Evolutionary conservation across 2,797 vertebrate species (phyloP).

Genomic region (Malurus splendens): DNA sequence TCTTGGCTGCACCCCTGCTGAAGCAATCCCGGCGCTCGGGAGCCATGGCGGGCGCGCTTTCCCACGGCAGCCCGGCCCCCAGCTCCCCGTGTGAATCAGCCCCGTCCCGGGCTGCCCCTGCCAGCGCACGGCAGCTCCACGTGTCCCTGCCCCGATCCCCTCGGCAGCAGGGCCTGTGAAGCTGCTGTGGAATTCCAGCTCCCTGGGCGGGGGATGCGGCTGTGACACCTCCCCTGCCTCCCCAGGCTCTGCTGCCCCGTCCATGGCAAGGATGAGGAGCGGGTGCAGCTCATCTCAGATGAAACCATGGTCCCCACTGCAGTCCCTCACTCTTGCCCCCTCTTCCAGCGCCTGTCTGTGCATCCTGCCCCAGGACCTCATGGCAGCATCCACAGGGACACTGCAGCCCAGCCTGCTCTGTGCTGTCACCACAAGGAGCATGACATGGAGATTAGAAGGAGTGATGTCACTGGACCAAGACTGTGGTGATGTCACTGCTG

Average conservation of each 20-base stretch:
- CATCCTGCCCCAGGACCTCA: fast-evolving
- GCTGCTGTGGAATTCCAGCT: fast-evolving
- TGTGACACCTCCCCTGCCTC: background rate
- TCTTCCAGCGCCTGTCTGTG: fast-evolving
- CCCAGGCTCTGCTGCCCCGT: fast-evolving
- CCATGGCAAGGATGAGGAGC: fast-evolving
- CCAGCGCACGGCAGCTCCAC: fast-evolving
- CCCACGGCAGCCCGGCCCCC: constrained; percentile 42
- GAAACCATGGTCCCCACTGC: background rate
- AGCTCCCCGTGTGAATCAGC: constrained; percentile 24
- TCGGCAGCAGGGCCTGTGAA: fast-evolving
- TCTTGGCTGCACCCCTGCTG: constrained; percentile 62
- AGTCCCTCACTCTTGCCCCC: background rate
- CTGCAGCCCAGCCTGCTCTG: background rate
- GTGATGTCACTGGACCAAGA: background rate
- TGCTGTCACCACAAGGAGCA: background rate
- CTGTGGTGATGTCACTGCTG: background rate
- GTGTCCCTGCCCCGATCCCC: fast-evolving
- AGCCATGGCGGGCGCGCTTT: constrained; percentile 48
- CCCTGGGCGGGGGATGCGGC: background rate
- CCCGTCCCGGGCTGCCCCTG: background rate
- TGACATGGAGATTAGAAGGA: background rate
- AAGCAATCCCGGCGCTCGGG: constrained; percentile 66
- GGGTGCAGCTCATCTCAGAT: fast-evolving
- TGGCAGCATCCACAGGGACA: background rate